These are phyloP conservation scores for Paramacrobiotus metropolitanus DNA, from an alignment of 1,140 invertebrate genomes.

Conservation along the genomic window DNA sequence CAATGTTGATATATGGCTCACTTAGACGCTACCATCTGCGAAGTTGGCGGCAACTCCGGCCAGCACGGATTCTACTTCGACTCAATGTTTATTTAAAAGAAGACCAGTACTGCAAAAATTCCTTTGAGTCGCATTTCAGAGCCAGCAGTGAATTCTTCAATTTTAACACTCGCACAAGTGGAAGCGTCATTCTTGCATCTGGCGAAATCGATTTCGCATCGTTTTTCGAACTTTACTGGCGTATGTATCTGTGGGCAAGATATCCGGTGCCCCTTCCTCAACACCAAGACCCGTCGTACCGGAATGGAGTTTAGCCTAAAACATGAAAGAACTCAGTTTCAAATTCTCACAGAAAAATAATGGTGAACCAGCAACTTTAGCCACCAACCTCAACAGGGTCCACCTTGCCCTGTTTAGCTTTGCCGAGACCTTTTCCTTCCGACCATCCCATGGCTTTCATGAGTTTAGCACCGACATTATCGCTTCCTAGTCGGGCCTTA, in stretches of 20 bases:
- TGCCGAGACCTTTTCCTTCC: conserved; percentile 78
- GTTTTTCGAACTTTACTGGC: conserved; percentile 1
- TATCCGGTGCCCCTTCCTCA: neutral
- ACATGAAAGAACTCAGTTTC: neutral
- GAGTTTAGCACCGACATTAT: conserved; percentile 72
- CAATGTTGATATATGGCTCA: too few species aligned
- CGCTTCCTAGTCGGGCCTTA: conserved; percentile 45
- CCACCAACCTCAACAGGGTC: conserved; percentile 53
- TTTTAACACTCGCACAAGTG: too few species aligned
- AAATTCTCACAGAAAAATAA: neutral
- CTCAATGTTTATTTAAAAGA: too few species aligned
- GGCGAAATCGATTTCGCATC: neutral
- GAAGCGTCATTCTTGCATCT: conserved; percentile 2
- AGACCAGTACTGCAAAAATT: too few species aligned
- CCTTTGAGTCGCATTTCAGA: too few species aligned
- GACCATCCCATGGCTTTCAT: conserved; percentile 97
- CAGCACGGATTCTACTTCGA: too few species aligned
- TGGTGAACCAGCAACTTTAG: neutral
- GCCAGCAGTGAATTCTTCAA: too few species aligned
- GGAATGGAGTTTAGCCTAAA: neutral
- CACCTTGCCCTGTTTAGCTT: conserved; percentile 70
- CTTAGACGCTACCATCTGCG: too few species aligned
- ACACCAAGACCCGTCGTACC: neutral
- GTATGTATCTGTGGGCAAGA: neutral
- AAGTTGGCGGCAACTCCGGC: too few species aligned